phyloP scores from a whole-genome alignment of 2,113 vertebrate species.

The Lepidothrix coronata region DNA sequence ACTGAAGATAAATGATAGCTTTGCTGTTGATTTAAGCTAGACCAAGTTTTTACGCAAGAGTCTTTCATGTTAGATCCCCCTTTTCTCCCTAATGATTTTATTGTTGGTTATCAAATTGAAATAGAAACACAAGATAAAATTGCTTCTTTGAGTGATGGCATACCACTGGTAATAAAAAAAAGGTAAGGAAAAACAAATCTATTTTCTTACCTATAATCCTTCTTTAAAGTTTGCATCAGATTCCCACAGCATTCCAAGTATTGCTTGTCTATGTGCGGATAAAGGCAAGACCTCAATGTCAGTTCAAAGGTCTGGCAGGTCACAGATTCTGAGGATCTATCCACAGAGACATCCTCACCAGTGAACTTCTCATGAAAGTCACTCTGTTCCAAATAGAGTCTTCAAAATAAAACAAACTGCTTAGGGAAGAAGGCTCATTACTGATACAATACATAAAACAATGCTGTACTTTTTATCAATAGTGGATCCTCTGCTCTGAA shows the following conservation, averaged over 20 bases:
- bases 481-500: neutral
- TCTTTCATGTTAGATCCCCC: neutral
- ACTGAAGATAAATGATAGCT: neutral
- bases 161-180: neutral
- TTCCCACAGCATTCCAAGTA: conserved; percentile 96
- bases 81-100: neutral
- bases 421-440: neutral
- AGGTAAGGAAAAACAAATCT: neutral
- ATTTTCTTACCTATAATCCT: conserved; percentile 88
- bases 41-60: neutral
- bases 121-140: neutral
- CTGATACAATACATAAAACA: neutral
- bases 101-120: neutral
- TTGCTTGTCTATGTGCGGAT: conserved; percentile 92
- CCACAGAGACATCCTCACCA: conserved; percentile 86
- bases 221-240: conserved; percentile 94
- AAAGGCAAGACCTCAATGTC: conserved; percentile 92
- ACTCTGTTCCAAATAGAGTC: conserved; percentile 92
- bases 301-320: conserved; percentile 97
- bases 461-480: neutral
- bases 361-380: conserved; percentile 93
- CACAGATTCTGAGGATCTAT: conserved; percentile 93
- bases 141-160: neutral
- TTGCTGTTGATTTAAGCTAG: neutral
- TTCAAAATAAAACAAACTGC: conserved; percentile 58